Conservation (phyloP, 2,797 vertebrate species). For the Gymnoscopelus braueri region DNA sequence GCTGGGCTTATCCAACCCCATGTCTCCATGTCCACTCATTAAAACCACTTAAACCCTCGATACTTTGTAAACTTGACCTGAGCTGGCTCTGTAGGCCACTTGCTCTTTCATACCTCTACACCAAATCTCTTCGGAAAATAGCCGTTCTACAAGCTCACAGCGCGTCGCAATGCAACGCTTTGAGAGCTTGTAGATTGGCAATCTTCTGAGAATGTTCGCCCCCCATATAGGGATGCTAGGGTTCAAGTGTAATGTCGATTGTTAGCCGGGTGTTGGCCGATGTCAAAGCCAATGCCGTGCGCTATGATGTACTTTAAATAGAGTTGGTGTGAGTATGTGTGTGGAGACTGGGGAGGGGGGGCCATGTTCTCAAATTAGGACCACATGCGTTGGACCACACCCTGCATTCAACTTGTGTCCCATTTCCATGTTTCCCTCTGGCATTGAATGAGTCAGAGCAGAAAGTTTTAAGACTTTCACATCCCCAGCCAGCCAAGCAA, state of each 20-base stretch:
- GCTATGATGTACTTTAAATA: slow-evolving; percentile 34
- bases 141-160: too few species aligned
- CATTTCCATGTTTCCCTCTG: slow-evolving; percentile 45
- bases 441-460: slow-evolving; percentile 47
- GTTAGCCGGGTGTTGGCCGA: slow-evolving; percentile 22
- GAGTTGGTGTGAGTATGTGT: slow-evolving; percentile 24
- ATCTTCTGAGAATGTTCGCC: too few species aligned
- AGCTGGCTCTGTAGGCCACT: too few species aligned
- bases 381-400: slow-evolving; percentile 60
- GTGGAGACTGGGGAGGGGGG: slow-evolving; percentile 1
- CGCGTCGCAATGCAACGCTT: too few species aligned
- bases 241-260: too few species aligned
- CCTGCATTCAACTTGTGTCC: slow-evolving; percentile 40
- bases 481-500: slow-evolving; percentile 54
- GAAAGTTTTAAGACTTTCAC: slow-evolving; percentile 37
- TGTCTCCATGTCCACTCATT: slow-evolving; percentile 21
- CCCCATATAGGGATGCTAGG: too few species aligned
- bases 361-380: slow-evolving; percentile 49
- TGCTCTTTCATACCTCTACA: too few species aligned
- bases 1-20: slow-evolving; percentile 16
- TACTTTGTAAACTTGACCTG: too few species aligned
- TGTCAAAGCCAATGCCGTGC: slow-evolving; percentile 24
- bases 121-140: too few species aligned
- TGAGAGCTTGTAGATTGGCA: too few species aligned
- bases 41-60: slow-evolving; percentile 13